Conservation (phyloP, 92 coral and sea anemone species). For the Porites divaricata region DNA sequence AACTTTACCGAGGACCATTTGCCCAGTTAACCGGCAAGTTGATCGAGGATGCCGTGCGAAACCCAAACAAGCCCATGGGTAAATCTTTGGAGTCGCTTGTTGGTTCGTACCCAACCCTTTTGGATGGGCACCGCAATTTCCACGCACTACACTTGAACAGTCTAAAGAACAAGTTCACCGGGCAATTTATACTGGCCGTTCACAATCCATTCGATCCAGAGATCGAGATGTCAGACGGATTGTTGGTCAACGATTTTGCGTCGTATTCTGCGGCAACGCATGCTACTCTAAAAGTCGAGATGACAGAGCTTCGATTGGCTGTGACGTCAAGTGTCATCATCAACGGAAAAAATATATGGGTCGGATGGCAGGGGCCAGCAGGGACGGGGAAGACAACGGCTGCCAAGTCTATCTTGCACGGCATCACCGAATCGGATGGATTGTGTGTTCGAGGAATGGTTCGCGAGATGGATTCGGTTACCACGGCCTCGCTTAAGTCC, state of each 20-base stretch:
- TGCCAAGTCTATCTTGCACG: no score
- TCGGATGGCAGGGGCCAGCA: no score
- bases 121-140: constrained; percentile 9
- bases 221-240: neutral
- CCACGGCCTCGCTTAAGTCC: no score
- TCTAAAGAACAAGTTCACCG: neutral
- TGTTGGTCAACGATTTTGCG: neutral
- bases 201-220: constrained; percentile 3
- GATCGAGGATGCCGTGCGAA: constrained; percentile 18
- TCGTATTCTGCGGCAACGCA: neutral
- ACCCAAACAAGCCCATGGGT: constrained; percentile 16
- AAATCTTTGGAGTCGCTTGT: neutral
- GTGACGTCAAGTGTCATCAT: neutral
- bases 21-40: constrained; percentile 14
- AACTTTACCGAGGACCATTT: constrained; percentile 4
- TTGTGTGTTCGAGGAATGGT: no score
- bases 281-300: neutral
- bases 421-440: neutral
- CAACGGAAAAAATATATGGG: neutral
- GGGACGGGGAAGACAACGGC: no score
- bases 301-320: constrained; percentile 13
- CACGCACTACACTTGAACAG: constrained; percentile 9
- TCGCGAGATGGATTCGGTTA: no score
- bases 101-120: constrained; percentile 3
- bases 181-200: neutral